phyloP scores from a whole-genome alignment of 2,113 vertebrate genomes.

The Corynorhinus townsendii region DNA sequence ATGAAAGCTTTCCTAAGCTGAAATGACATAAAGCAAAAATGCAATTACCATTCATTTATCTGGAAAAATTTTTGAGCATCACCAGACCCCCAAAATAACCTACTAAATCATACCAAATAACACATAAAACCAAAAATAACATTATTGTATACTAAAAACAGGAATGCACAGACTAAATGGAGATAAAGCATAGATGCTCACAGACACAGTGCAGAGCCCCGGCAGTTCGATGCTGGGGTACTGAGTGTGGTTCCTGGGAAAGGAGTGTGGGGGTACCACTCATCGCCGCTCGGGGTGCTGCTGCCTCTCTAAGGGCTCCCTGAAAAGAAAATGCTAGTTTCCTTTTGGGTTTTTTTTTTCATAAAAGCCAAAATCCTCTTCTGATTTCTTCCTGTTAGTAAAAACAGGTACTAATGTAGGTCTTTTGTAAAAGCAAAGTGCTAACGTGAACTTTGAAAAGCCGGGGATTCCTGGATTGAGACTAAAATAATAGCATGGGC shows the following conservation, averaged over 20 bases:
- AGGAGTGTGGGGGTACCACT: background rate
- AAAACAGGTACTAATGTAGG: background rate
- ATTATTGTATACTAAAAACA: background rate
- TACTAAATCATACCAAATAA: background rate
- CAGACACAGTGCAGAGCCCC: background rate
- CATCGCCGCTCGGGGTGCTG: background rate
- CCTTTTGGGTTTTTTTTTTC: background rate
- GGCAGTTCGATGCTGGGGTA: background rate
- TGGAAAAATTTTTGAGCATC: background rate
- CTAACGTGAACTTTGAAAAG: background rate
- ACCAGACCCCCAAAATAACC: background rate
- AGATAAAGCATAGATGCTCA: background rate
- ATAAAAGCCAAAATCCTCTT: background rate
- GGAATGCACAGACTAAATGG: background rate
- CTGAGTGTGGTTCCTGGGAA: background rate
- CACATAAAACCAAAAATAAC: background rate
- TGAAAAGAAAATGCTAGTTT: background rate
- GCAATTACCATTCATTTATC: background rate
- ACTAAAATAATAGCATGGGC: background rate
- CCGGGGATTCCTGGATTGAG: background rate
- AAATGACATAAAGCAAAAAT: background rate
- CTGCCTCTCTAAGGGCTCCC: background rate
- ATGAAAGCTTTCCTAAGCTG: background rate
- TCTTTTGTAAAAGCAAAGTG: background rate
- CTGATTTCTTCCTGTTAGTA: background rate